Evolutionary conservation across 2,888 invertebrate genomes (phyloP).

Genomic region (Drosophila parthenogenetica): DNA sequence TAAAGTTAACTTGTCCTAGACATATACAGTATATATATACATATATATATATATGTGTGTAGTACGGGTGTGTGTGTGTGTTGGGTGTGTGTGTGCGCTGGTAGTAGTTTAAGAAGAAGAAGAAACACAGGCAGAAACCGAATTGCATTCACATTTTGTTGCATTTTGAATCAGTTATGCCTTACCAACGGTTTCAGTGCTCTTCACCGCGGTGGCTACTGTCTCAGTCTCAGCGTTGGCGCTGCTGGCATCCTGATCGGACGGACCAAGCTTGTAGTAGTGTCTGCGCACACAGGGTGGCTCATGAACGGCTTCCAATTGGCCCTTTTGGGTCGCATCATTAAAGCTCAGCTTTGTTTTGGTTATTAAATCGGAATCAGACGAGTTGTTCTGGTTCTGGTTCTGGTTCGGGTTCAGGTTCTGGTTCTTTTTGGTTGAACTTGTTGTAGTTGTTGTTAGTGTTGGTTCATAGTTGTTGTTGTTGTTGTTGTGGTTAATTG

Average conservation of each 20-base stretch:
- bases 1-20: slow-evolving; percentile 7
- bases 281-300: slow-evolving; percentile 77
- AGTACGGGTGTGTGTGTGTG: slow-evolving; percentile 12
- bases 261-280: slow-evolving; percentile 83
- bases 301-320: slow-evolving; percentile 72
- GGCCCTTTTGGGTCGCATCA: slow-evolving; percentile 48
- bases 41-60: slow-evolving; percentile 6
- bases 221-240: slow-evolving; percentile 21
- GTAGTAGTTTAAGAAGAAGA: slow-evolving; percentile 13
- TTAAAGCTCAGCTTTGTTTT: slow-evolving; percentile 77
- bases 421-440: slow-evolving; percentile 6
- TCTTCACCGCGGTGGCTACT: slow-evolving; percentile 58
- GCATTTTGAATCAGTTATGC: slow-evolving; percentile 41
- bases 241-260: slow-evolving; percentile 63
- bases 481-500: slow-evolving; percentile 76
- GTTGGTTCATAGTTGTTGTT: slow-evolving; percentile 52
- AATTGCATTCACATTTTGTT: slow-evolving; percentile 20
- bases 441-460: slow-evolving; percentile 47
- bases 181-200: slow-evolving; percentile 70
- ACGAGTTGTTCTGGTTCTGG: slow-evolving; percentile 21
- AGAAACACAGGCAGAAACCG: slow-evolving; percentile 3
- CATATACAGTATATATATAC: slow-evolving; percentile 14
- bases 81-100: slow-evolving; percentile 20
- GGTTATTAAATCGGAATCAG: slow-evolving; percentile 61
- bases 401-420: slow-evolving; percentile 15